These are phyloP conservation scores for Datnioides undecimradiatus DNA, from an alignment of 2,113 vertebrate genomes.

Conservation along the genomic window DNA sequence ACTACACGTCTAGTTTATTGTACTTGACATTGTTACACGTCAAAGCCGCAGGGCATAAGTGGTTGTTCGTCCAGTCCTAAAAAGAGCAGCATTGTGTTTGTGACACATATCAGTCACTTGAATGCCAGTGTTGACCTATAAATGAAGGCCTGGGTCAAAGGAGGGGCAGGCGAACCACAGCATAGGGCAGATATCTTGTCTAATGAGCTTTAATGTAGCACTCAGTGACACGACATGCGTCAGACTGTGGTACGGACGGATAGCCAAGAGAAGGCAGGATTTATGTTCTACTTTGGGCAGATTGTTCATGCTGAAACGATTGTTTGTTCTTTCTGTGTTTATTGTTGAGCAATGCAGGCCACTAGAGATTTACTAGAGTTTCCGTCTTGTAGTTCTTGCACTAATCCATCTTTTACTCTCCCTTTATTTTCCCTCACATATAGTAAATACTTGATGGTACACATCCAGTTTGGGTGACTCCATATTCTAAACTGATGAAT, in stretches of 20 bases:
- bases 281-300: background rate
- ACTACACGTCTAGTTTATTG: constrained; percentile 25
- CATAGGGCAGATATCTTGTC: constrained; percentile 52
- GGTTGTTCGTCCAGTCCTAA: constrained; percentile 48
- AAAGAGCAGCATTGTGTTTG: constrained; percentile 65
- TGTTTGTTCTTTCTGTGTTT: background rate
- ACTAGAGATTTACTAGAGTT: constrained; percentile 19
- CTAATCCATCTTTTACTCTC: background rate
- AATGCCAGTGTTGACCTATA: constrained; percentile 75
- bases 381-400: background rate
- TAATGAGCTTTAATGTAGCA: constrained; percentile 48
- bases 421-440: background rate
- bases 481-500: constrained; percentile 1
- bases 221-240: constrained; percentile 16
- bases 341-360: constrained; percentile 23
- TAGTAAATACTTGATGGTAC: background rate
- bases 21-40: constrained; percentile 25
- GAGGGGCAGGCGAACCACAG: constrained; percentile 25
- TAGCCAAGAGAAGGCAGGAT: constrained; percentile 9
- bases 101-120: constrained; percentile 70
- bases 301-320: constrained; percentile 14
- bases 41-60: constrained; percentile 31
- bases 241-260: constrained; percentile 18
- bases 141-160: constrained; percentile 65
- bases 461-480: background rate